Percentiles rank a stretch among this genome's conserved stretches.
phyloP scores from a whole-genome alignment of 2,797 vertebrate genomes.

The Sciurus carolinensis region DNA sequence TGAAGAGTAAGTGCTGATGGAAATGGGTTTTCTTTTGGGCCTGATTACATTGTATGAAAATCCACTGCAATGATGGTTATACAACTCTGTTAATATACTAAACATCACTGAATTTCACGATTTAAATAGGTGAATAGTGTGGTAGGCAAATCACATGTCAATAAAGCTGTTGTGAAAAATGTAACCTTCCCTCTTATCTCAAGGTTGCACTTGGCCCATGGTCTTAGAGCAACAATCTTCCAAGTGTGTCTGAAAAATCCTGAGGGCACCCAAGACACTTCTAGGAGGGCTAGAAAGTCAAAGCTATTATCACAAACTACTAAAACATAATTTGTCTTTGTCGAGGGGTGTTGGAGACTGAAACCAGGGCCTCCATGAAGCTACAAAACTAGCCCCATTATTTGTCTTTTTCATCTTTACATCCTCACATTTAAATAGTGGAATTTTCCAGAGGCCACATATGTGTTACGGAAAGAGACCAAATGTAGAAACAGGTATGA shows the following conservation, averaged over 20 bases:
- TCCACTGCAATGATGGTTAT: not conserved
- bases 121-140: not conserved
- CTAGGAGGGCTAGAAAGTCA: not conserved
- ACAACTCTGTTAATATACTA: not conserved
- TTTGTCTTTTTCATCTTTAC: conserved; percentile 27
- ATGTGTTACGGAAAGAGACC: not conserved
- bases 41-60: not conserved
- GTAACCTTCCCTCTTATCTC: not conserved
- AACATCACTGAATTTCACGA: not conserved
- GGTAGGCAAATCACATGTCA: not conserved
- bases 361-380: not conserved
- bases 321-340: not conserved
- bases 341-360: not conserved
- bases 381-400: not conserved
- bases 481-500: conserved; percentile 3
- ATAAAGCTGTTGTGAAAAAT: not conserved
- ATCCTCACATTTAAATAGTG: not conserved
- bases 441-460: not conserved
- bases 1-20: not conserved
- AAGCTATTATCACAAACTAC: not conserved
- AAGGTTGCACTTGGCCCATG: not conserved
- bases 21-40: not conserved
- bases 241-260: not conserved
- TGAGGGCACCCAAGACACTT: not conserved
- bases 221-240: not conserved